Evolutionary conservation across 1,140 invertebrate genomes (phyloP).

Genomic region (Calosoma granatense): DNA sequence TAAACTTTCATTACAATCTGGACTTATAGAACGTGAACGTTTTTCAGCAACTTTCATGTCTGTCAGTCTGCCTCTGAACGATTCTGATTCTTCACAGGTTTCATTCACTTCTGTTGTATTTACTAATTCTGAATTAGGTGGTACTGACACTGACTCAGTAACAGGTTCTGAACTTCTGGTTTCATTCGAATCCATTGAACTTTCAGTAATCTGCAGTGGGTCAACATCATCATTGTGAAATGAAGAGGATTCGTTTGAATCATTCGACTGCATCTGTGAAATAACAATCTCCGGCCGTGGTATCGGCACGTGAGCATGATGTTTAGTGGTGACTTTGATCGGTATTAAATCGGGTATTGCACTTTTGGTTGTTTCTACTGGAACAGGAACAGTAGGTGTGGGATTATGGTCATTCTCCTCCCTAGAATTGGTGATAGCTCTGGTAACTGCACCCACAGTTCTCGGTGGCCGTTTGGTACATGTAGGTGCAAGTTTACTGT

Average conservation of each 20-base stretch:
- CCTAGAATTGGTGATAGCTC: conserved; percentile 40
- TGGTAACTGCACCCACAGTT: conserved; percentile 51
- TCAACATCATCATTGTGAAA: conserved; percentile 11
- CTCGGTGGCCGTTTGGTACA: conserved; percentile 40
- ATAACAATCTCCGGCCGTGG: conserved; percentile 18
- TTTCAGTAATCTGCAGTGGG: conserved; percentile 14
- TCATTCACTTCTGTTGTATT: neutral
- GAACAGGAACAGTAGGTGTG: conserved; percentile 10
- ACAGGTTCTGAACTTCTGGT: conserved; percentile 6
- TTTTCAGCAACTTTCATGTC: conserved; percentile 30
- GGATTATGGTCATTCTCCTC: conserved; percentile 22
- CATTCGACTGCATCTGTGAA: conserved; percentile 10
- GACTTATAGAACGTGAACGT: conserved; percentile 23
- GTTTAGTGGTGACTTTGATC: conserved; percentile 17
- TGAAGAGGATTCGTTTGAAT: conserved; percentile 10
- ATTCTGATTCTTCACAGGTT: conserved; percentile 24
- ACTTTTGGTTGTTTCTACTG: conserved; percentile 16
- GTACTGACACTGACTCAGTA: neutral
- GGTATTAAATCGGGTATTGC: conserved; percentile 32
- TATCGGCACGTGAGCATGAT: conserved; percentile 16
- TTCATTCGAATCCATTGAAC: conserved; percentile 1
- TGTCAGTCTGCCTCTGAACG: conserved; percentile 33
- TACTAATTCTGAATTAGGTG: neutral
- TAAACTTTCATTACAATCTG: conserved; percentile 20
- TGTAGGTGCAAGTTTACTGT: conserved; percentile 37